phyloP scores from a whole-genome alignment of 2,888 invertebrate genomes.

The Graphium colonna region DNA sequence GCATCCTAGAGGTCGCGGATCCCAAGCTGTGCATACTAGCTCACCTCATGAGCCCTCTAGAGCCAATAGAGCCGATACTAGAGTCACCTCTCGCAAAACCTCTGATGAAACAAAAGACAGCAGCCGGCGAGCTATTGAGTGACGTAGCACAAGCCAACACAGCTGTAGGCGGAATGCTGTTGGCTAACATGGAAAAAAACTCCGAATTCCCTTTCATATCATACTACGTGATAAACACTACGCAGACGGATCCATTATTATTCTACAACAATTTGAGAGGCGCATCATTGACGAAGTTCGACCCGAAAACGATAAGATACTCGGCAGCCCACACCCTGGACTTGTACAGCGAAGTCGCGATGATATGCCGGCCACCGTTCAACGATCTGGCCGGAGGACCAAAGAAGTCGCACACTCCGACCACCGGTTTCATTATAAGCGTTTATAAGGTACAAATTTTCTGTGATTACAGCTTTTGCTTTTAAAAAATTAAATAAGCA shows the following conservation, averaged over 20 bases:
- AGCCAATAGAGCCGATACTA: slow-evolving; percentile 90
- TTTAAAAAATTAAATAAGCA: too few relatives aligned
- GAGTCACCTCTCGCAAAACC: slow-evolving; percentile 92
- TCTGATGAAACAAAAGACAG: slow-evolving; percentile 86
- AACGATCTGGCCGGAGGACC: slow-evolving; percentile 87
- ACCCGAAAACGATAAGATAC: slow-evolving; percentile 87
- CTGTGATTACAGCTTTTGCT: too few relatives aligned
- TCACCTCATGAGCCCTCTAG: slow-evolving; percentile 93
- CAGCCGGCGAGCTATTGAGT: slow-evolving; percentile 87
- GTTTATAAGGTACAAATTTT: slow-evolving; percentile 93
- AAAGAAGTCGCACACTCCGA: slow-evolving; percentile 87
- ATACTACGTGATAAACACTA: slow-evolving; percentile 93
- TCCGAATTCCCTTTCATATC: slow-evolving; percentile 96
- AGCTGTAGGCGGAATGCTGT: slow-evolving; percentile 89
- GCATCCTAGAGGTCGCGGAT: slow-evolving; percentile 91
- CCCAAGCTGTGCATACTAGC: slow-evolving; percentile 93
- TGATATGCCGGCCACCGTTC: slow-evolving; percentile 93
- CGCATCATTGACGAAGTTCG: slow-evolving; percentile 91
- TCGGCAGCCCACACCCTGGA: slow-evolving; percentile 93
- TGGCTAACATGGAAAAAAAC: slow-evolving; percentile 93
- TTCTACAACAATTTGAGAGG: slow-evolving; percentile 92
- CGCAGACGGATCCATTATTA: slow-evolving; percentile 90
- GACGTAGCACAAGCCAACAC: slow-evolving; percentile 88
- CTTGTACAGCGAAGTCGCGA: slow-evolving; percentile 93
- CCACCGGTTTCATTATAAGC: slow-evolving; percentile 94